These are phyloP conservation scores for Pseudomyrmex sp. DNA, from an alignment of 1,140 invertebrate genomes.

Conservation along the genomic window DNA sequence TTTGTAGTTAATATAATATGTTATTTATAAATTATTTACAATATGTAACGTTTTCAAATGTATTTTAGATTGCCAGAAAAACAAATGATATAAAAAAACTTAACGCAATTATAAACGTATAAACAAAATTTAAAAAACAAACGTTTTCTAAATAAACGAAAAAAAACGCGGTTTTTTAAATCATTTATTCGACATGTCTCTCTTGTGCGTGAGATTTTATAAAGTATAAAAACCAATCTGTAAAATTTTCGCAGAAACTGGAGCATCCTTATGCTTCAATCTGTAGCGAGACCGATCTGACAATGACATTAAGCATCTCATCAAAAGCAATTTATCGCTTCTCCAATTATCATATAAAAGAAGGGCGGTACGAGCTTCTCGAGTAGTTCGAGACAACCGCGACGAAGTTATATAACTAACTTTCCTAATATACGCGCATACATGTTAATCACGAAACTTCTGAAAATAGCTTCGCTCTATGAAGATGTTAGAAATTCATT, in stretches of 20 bases:
- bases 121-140: background rate
- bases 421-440: background rate
- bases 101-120: background rate
- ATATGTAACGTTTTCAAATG: background rate
- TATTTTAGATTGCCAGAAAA: too few relatives aligned
- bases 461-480: background rate
- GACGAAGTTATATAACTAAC: background rate
- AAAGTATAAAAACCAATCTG: background rate
- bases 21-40: conserved; percentile 6
- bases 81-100: background rate
- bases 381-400: conserved; percentile 11
- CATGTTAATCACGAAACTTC: background rate
- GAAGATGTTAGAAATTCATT: background rate
- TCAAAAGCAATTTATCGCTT: conserved; percentile 76
- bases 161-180: too few relatives aligned
- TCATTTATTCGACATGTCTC: too few relatives aligned
- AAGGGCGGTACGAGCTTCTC: conserved; percentile 14
- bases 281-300: conserved; percentile 68
- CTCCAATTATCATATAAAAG: conserved; percentile 57
- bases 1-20: background rate
- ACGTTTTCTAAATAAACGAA: background rate
- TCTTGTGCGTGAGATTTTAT: too few relatives aligned
- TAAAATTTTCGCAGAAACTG: conserved; percentile 51
- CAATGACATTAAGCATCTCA: conserved; percentile 75
- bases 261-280: conserved; percentile 14